These are phyloP conservation scores for Calcarius lapponicus DNA, from an alignment of 2,797 vertebrate genomes.

Conservation along the genomic window DNA sequence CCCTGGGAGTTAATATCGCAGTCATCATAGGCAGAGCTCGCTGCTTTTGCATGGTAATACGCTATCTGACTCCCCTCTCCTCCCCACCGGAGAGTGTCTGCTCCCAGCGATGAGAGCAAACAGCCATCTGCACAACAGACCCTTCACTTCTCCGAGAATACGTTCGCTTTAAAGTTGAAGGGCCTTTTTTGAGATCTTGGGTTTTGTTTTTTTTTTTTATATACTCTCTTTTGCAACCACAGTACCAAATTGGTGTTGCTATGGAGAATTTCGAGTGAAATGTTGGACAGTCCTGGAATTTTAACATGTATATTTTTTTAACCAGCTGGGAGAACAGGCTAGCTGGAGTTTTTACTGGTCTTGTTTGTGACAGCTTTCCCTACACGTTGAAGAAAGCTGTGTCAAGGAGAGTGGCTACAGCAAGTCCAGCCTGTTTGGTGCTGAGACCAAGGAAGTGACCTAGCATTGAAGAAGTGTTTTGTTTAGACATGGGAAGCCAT, in stretches of 20 bases:
- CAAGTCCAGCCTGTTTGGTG: background rate
- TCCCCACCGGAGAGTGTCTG: background rate
- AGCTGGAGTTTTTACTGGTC: background rate
- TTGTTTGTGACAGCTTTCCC: background rate
- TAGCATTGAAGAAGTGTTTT: background rate
- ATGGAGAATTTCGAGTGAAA: slow-evolving; percentile 22
- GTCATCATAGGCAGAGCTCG: slow-evolving; percentile 30
- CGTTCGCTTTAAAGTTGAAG: slow-evolving; percentile 24
- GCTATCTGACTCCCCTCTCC: slow-evolving; percentile 11
- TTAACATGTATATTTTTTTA: background rate
- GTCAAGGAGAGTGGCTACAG: background rate
- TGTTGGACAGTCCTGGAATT: background rate
- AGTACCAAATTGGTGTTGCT: slow-evolving; percentile 17
- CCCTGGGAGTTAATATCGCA: slow-evolving; percentile 54
- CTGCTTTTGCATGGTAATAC: slow-evolving; percentile 48
- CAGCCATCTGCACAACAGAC: slow-evolving; percentile 26
- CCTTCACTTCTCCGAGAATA: background rate
- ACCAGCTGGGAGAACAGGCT: background rate
- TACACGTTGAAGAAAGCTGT: background rate
- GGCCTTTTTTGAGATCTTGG: slow-evolving; percentile 4
- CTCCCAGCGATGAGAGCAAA: background rate
- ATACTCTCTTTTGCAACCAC: background rate
- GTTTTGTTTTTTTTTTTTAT: too few species aligned
- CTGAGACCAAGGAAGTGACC: background rate
- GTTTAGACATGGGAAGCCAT: background rate